phyloP scores from a whole-genome alignment of 2,113 vertebrate species.

The Malaclemys terrapin region DNA sequence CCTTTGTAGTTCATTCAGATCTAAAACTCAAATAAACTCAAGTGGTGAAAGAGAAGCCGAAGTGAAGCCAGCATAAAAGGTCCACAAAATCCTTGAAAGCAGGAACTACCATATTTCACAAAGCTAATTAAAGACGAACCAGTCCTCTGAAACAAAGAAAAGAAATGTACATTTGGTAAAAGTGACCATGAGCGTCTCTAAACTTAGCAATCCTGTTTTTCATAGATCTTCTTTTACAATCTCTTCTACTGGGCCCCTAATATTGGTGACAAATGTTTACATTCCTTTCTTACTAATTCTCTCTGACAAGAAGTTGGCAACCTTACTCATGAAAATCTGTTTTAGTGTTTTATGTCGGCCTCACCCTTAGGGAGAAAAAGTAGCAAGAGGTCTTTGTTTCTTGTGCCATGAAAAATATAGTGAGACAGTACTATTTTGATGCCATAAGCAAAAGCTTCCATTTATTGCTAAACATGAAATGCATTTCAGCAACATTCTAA shows the following conservation, averaged over 20 bases:
- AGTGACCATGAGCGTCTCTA: background rate
- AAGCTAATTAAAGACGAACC: background rate
- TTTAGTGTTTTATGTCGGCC: conserved; percentile 28
- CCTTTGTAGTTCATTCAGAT: background rate
- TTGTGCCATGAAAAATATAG: background rate
- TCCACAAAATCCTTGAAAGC: background rate
- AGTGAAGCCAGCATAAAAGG: background rate
- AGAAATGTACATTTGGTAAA: background rate
- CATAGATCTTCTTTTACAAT: background rate
- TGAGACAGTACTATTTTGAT: background rate
- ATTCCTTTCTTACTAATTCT: conserved; percentile 43
- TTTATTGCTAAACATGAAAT: background rate
- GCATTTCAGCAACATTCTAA: background rate
- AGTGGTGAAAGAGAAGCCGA: background rate
- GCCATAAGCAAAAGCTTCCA: background rate
- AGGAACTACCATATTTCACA: background rate
- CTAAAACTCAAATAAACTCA: background rate
- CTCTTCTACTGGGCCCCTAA: conserved; percentile 1
- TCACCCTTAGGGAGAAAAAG: conserved; percentile 42
- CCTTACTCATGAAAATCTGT: conserved; percentile 4
- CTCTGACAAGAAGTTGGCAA: conserved; percentile 58
- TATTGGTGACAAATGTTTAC: background rate
- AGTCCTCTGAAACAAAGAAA: conserved; percentile 12
- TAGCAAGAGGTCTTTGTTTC: background rate
- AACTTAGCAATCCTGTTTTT: background rate